A percentile compares a stretch with the other conserved stretches of the same genome.
phyloP scores from a whole-genome alignment of 2,888 invertebrate species.

The Dorcus hopei region DNA sequence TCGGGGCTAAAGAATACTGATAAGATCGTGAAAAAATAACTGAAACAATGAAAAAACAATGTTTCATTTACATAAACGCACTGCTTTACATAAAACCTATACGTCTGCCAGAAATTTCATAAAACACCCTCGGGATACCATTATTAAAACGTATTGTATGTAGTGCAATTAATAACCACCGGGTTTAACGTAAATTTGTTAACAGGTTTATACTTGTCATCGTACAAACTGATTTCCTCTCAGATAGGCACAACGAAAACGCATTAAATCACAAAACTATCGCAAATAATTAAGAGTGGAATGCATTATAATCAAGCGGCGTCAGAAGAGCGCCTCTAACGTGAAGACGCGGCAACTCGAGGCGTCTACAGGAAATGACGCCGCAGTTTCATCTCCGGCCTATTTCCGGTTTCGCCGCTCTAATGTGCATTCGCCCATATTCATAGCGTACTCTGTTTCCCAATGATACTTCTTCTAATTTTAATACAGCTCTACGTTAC shows the following conservation, averaged over 20 bases:
- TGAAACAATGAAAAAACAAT: too few relatives aligned
- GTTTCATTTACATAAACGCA: too few relatives aligned
- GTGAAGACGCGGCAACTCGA: slow-evolving; percentile 28
- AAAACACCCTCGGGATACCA: too few relatives aligned
- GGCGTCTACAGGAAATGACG: slow-evolving; percentile 51
- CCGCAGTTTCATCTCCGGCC: slow-evolving; percentile 54
- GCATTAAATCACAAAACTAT: slow-evolving; percentile 14
- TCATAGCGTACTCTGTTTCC: slow-evolving; percentile 36
- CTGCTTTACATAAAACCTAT: too few relatives aligned
- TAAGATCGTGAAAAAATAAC: too few relatives aligned
- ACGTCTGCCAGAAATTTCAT: too few relatives aligned
- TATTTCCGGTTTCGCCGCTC: slow-evolving; percentile 49
- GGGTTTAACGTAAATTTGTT: too few relatives aligned
- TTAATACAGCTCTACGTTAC: slow-evolving; percentile 19
- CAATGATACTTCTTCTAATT: slow-evolving; percentile 37
- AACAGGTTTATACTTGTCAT: background rate
- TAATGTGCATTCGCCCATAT: slow-evolving; percentile 46
- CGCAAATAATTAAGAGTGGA: slow-evolving; percentile 16
- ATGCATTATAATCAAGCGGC: slow-evolving; percentile 5
- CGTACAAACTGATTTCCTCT: slow-evolving; percentile 12
- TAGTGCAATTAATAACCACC: too few relatives aligned
- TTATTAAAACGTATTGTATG: too few relatives aligned
- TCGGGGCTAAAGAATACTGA: too few relatives aligned
- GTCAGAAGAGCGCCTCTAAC: slow-evolving; percentile 18
- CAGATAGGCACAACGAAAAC: slow-evolving; percentile 8